phyloP scores from a whole-genome alignment of 2,113 vertebrate species.

The Myocastor coypus region DNA sequence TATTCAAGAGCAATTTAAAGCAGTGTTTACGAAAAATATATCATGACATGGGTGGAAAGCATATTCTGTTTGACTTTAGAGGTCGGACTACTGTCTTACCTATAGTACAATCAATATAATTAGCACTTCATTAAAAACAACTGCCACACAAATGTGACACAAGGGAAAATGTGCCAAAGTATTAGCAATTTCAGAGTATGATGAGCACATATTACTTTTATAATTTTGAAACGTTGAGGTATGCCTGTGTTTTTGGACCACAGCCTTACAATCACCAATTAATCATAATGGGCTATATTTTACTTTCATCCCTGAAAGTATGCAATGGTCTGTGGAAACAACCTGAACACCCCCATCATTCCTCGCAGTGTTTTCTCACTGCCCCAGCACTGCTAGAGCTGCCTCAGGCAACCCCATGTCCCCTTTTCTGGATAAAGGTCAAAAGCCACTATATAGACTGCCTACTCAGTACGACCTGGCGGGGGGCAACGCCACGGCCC shows the following conservation, averaged over 20 bases:
- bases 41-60: too few relatives aligned
- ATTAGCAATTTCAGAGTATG: not conserved
- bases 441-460: constrained; percentile 90
- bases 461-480: constrained; percentile 91
- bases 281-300: not conserved
- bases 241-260: not conserved
- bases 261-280: not conserved
- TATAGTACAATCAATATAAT: not conserved
- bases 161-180: not conserved
- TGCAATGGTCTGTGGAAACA: not conserved
- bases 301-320: not conserved
- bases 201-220: not conserved
- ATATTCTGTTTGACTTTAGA: not conserved
- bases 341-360: not conserved
- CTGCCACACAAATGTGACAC: not conserved
- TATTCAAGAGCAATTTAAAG: constrained; percentile 53
- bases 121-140: not conserved
- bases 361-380: constrained; percentile 38
- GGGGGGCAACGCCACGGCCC: constrained; percentile 84
- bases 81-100: not conserved
- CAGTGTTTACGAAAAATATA: not conserved
- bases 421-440: constrained; percentile 91
- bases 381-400: constrained; percentile 84
- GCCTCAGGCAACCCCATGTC: constrained; percentile 84
- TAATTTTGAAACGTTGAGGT: not conserved